Conservation (phyloP, 2,797 vertebrate species). For the Channallabes apus region DNA sequence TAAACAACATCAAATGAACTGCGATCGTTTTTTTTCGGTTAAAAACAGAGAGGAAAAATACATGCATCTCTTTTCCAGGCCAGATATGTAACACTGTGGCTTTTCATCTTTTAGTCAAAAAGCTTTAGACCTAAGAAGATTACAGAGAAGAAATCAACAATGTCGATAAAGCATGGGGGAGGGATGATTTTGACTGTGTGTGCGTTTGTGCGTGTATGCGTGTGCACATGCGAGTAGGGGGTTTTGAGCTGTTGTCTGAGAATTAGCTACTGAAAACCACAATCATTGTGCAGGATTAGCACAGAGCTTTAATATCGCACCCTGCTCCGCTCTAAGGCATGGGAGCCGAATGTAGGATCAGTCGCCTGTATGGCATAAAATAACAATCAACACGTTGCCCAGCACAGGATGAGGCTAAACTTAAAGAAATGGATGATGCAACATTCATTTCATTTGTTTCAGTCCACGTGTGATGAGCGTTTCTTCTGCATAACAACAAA, state of each 20-base stretch:
- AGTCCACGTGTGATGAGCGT: no score
- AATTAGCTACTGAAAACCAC: slow-evolving; percentile 70
- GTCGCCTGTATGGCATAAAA: slow-evolving; percentile 38
- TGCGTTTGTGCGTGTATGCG: slow-evolving; percentile 37
- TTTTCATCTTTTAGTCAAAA: slow-evolving; percentile 69
- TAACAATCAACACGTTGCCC: slow-evolving; percentile 39
- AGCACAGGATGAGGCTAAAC: neutral
- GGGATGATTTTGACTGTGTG: slow-evolving; percentile 31
- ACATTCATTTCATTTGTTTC: neutral
- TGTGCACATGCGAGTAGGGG: neutral
- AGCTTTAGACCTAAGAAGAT: slow-evolving; percentile 79
- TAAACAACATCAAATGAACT: slow-evolving; percentile 27
- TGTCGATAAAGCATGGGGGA: slow-evolving; percentile 65
- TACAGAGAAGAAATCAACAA: slow-evolving; percentile 70
- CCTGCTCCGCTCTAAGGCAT: slow-evolving; percentile 56
- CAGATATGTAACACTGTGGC: slow-evolving; percentile 65
- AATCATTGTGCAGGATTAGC: slow-evolving; percentile 74
- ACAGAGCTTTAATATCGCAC: slow-evolving; percentile 73
- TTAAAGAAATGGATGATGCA: neutral
- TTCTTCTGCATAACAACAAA: neutral
- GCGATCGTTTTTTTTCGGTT: neutral
- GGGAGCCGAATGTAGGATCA: slow-evolving; percentile 45
- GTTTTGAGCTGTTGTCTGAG: slow-evolving; percentile 47
- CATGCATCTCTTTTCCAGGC: slow-evolving; percentile 45
- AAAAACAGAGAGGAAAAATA: slow-evolving; percentile 34